Evolutionary conservation across 1,140 invertebrate genomes (phyloP), one percentile per base, ranked within the genome.

Genomic region (Bacillus rossius): DNA sequence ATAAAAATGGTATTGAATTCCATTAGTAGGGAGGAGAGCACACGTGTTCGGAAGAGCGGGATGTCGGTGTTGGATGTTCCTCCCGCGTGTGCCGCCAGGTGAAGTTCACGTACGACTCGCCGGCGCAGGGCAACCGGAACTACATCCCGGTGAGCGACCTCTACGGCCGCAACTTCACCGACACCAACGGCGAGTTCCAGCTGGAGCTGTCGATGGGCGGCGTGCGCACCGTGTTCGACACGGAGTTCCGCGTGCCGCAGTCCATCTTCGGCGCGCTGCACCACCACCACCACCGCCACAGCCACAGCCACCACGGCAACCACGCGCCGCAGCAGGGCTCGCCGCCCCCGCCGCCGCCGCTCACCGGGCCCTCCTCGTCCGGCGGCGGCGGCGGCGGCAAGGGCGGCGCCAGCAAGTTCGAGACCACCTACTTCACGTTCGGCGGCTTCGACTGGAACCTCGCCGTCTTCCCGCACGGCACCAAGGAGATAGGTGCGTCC

Each of bases 361-460:
- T n/a, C 50, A 34, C 5, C 29, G 29, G 29, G 29, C 29, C 29
- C 5, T 34, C 29, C 5, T 34, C 29, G 5, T 34, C 29, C 5
- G 29, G 29, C 4, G 17, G 38, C 50, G 19, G 43, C 5, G 29
- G 29, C 4, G 17, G 38, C 50, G 19, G 43, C 61, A 7, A 66
- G 59, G 29, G 29, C 29, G 10, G 29, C 29, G 29, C 29, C 5
- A 14, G 50, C 43, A 77, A 86, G 61, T 66, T 88, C 40, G 87
- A 89, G 67, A 86, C 85, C 1, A 77, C 78, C 8, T 88, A 85
- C 65, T 90, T 90, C 68, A 78, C 81, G 0, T 91, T 89, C 65
- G 86, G 87, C 3, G 86, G 88, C 10, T 92, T 89, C 68, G 91
- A 94, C 64, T 94, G 91, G 91, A 90, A 89, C 62, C 73, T 93